Evolutionary conservation across 2,888 invertebrate genomes (phyloP).

Genomic region (Thera obeliscata): DNA sequence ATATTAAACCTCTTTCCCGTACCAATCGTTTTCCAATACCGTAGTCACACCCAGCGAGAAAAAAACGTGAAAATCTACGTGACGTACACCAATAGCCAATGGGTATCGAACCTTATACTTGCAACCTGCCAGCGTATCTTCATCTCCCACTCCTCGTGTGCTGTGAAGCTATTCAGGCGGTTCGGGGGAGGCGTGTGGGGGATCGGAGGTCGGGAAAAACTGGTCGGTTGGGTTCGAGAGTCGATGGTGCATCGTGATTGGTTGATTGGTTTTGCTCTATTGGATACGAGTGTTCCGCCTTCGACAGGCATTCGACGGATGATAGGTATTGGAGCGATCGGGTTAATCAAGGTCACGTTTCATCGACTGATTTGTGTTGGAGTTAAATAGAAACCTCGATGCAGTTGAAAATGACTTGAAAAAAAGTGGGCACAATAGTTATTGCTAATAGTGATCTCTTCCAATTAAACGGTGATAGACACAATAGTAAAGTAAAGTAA

Average conservation of each 20-base stretch:
- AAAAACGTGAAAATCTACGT: slow-evolving; percentile 79
- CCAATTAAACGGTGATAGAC: too few species aligned
- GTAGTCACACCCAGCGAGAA: slow-evolving; percentile 57
- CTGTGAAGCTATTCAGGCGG: slow-evolving; percentile 2
- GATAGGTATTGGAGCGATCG: slow-evolving; percentile 63
- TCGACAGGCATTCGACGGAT: slow-evolving; percentile 48
- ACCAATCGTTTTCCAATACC: slow-evolving; percentile 52
- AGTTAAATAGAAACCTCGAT: too few species aligned
- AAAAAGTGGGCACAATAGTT: too few species aligned
- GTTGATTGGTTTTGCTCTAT: slow-evolving; percentile 86
- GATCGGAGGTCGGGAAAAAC: slow-evolving; percentile 46
- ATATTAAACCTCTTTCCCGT: slow-evolving; percentile 33
- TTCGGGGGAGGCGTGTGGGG: slow-evolving; percentile 28
- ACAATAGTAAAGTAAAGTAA: too few species aligned
- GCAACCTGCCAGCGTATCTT: slow-evolving; percentile 40
- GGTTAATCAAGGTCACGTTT: slow-evolving; percentile 48
- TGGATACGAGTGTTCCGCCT: slow-evolving; percentile 66
- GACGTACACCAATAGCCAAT: slow-evolving; percentile 77
- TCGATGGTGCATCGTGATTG: slow-evolving; percentile 67
- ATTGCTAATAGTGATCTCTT: too few species aligned
- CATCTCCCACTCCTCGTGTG: slow-evolving; percentile 50
- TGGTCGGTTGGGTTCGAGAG: slow-evolving; percentile 66
- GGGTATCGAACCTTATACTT: slow-evolving; percentile 74
- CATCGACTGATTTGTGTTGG: slow-evolving; percentile 33
- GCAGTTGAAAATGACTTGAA: too few species aligned